These are phyloP conservation scores for Salvelinus alpinus DNA, from an alignment of 2,113 vertebrate species.

Conservation along the genomic window DNA sequence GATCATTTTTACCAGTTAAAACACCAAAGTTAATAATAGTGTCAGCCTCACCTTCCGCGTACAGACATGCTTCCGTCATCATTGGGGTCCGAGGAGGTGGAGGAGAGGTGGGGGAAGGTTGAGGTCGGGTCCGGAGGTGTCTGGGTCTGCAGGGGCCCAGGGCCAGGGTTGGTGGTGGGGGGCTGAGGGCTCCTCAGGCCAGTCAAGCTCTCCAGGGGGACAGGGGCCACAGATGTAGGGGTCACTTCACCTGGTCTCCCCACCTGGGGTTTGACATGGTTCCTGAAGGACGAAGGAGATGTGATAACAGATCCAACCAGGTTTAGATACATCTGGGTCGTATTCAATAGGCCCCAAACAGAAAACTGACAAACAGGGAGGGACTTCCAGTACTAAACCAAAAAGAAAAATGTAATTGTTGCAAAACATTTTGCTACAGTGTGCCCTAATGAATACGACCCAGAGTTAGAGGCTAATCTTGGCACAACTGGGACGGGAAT, in stretches of 20 bases:
- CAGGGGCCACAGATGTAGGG: conserved; percentile 40
- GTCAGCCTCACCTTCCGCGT: conserved; percentile 82
- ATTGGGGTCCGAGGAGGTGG: conserved; percentile 79
- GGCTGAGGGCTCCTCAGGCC: conserved; percentile 78
- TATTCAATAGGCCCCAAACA: too few relatives aligned
- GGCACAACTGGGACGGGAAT: too few relatives aligned
- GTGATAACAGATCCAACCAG: too few relatives aligned
- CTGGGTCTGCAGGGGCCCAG: conserved; percentile 54
- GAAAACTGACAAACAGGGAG: background rate
- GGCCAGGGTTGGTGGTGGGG: conserved; percentile 57
- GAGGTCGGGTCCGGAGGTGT: conserved; percentile 75
- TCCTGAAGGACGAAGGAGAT: conserved; percentile 50
- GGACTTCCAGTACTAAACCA: too few relatives aligned
- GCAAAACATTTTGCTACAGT: too few relatives aligned
- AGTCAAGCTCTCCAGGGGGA: conserved; percentile 79
- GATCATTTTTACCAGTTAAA: too few relatives aligned
- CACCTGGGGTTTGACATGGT: conserved; percentile 89
- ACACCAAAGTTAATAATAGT: background rate
- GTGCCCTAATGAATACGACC: too few relatives aligned
- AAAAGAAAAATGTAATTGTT: background rate
- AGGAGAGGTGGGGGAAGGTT: conserved; percentile 69
- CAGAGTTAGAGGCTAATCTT: too few relatives aligned
- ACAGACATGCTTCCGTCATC: conserved; percentile 77
- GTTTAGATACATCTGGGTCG: too few relatives aligned
- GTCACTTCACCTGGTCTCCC: conserved; percentile 69